Conservation (phyloP, 2,888 invertebrate species). For the Cinara cedri region DNA sequence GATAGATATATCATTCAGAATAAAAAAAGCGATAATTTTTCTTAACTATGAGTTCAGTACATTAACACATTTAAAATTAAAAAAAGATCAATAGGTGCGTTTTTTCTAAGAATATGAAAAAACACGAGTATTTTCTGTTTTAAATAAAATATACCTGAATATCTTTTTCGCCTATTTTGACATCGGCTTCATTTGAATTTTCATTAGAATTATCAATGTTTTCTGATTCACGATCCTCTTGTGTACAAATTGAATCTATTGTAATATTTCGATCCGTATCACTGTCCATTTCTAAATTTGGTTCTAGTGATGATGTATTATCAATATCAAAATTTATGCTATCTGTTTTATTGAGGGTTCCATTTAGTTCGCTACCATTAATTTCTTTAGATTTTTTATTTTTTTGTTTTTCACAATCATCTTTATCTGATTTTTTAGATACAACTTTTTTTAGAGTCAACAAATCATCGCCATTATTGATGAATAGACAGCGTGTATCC, state of each 20-base stretch:
- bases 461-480: constrained; percentile 54
- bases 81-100: too few relatives aligned
- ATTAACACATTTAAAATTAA: too few relatives aligned
- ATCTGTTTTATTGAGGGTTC: constrained; percentile 52
- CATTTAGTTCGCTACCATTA: constrained; percentile 46
- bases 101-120: too few relatives aligned
- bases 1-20: too few relatives aligned
- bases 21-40: too few relatives aligned
- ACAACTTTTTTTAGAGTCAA: constrained; percentile 55
- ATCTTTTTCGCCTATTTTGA: constrained; percentile 34
- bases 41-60: too few relatives aligned
- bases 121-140: not conserved
- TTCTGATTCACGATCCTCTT: constrained; percentile 52
- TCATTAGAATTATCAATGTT: constrained; percentile 50
- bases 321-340: constrained; percentile 53
- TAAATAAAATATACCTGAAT: constrained; percentile 17
- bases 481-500: constrained; percentile 50
- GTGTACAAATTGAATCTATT: constrained; percentile 49
- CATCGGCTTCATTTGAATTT: constrained; percentile 50
- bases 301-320: constrained; percentile 55
- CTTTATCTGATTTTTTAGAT: constrained; percentile 43
- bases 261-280: constrained; percentile 56
- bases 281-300: constrained; percentile 54
- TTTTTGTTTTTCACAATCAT: constrained; percentile 46
- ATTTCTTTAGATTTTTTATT: constrained; percentile 43